Conservation (phyloP, 2,888 invertebrate species). For the Tortricodes alternella region DNA sequence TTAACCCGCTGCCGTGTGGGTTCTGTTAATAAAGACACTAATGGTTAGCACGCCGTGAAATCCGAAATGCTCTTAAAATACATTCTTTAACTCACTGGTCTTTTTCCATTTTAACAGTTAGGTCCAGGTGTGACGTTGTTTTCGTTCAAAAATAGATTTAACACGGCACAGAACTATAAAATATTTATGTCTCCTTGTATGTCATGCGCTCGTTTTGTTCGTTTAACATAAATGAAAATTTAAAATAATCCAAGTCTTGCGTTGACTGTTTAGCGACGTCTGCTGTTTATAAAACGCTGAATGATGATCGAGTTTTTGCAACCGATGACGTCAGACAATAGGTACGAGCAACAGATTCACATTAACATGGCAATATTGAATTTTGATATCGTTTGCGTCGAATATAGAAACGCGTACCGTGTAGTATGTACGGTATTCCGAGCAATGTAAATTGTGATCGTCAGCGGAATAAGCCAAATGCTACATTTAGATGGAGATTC, state of each 20-base stretch:
- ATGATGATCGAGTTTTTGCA: conserved; percentile 25
- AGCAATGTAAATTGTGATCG: conserved; percentile 27
- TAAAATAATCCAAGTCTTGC: conserved; percentile 6
- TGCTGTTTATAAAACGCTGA: conserved; percentile 24
- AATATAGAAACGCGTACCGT: conserved; percentile 40
- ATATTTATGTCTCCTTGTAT: not conserved
- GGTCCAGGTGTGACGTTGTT: not conserved
- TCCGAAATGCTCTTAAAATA: conserved; percentile 10
- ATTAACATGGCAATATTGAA: conserved; percentile 44
- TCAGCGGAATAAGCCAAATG: conserved; percentile 18
- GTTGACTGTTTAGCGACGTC: conserved; percentile 16
- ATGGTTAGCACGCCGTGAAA: conserved; percentile 3
- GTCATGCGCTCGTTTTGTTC: not conserved
- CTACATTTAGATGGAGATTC: conserved; percentile 28
- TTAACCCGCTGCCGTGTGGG: conserved; percentile 43
- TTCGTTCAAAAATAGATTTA: not conserved
- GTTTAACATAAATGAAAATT: conserved; percentile 24
- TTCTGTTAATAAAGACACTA: conserved; percentile 13
- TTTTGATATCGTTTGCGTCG: conserved; percentile 47
- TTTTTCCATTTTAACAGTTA: too few relatives aligned
- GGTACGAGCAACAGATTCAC: conserved; percentile 33
- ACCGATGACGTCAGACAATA: conserved; percentile 23
- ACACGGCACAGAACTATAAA: not conserved
- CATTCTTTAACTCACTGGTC: not conserved
- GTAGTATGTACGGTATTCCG: conserved; percentile 34